Evolutionary conservation across 2,888 invertebrate species (phyloP), one percentile per base, ranked within the genome.

Genomic region (Heliconius sara): DNA sequence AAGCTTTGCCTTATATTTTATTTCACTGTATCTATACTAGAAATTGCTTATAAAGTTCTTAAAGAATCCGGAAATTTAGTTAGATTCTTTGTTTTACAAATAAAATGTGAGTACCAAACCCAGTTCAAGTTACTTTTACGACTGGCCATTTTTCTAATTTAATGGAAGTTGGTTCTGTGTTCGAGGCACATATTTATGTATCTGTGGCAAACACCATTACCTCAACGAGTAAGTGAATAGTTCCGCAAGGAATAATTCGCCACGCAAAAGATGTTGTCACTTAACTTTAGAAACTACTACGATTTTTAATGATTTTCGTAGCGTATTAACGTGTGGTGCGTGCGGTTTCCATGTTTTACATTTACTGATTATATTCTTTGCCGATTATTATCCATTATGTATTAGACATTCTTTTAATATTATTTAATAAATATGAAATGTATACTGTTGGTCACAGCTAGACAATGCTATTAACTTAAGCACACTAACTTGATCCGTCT

Each of bases 141-240:
- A 86, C 80, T 80, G 81, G 84, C 85, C 87, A 88, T 88, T 88
- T 88, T 85, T 86, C 86, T 88, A 87, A 87, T 88, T 89, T 82
- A 82, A 81, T 87, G 87, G 86, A 87, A 88, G 89, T 88, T 89
- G 89, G 89, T 88, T 89, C 88, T 89, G 87, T 88, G 89, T 89
- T 88, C 88, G 85, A 85, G 86, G 85, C 87, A 89, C 89, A 89
- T 84, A 91, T 93, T 93, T 92, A 92, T 93, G 92, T 91, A 91
- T 92, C 92, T 92, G 88, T 87, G 85, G 87, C 88, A 87, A 87
- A 85, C 89, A 88, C 91, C 91, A 92, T 92, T 93, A 91, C 89
- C 88, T 89, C 92, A 93, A 92, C 92, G 92, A 92, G 88, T 86
- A 86, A 84, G 86, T 85, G 88, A 91, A 91, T 91, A 91, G 91